These are phyloP conservation scores for Oryzias celebensis DNA, from an alignment of 2,113 vertebrate species.

Conservation along the genomic window DNA sequence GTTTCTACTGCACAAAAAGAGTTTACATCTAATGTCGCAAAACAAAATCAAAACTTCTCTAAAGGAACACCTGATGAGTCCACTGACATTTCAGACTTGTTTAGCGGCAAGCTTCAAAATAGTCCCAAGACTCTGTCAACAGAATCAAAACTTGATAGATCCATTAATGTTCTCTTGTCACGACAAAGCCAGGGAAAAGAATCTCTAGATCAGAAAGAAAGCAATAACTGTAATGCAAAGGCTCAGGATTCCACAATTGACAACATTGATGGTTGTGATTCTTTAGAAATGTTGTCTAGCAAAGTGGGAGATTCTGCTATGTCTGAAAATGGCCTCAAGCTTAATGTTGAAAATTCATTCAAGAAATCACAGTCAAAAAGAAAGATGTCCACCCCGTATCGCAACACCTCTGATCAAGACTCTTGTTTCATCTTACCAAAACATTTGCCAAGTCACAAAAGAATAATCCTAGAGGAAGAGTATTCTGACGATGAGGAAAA, in stretches of 20 bases:
- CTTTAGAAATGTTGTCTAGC: conserved; percentile 70
- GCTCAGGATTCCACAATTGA: conserved; percentile 70
- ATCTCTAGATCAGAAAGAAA: conserved; percentile 73
- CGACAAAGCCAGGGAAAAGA: conserved; percentile 83
- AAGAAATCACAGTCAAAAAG: conserved; percentile 78
- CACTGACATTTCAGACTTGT: conserved; percentile 81
- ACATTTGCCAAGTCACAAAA: conserved; percentile 77
- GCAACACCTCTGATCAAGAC: conserved; percentile 89
- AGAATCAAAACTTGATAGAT: conserved; percentile 83
- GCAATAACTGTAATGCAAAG: conserved; percentile 74
- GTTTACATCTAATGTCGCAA: conserved; percentile 63
- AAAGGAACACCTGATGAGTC: conserved; percentile 71
- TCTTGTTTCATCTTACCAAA: conserved; percentile 89
- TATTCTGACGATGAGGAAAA: conserved; percentile 47
- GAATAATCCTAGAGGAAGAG: conserved; percentile 67
- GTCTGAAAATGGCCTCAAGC: conserved; percentile 73
- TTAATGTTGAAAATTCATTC: conserved; percentile 69
- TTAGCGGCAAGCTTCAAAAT: conserved; percentile 84
- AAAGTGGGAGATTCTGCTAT: conserved; percentile 80
- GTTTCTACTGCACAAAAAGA: conserved; percentile 51
- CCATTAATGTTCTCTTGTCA: conserved; percentile 81
- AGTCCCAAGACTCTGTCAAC: conserved; percentile 81
- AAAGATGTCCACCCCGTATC: conserved; percentile 83
- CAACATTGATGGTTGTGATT: conserved; percentile 69
- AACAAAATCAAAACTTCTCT: conserved; percentile 54